Base-by-base conservation (phyloP, 2,113 vertebrate genomes). In the Felis chaus region DNA sequence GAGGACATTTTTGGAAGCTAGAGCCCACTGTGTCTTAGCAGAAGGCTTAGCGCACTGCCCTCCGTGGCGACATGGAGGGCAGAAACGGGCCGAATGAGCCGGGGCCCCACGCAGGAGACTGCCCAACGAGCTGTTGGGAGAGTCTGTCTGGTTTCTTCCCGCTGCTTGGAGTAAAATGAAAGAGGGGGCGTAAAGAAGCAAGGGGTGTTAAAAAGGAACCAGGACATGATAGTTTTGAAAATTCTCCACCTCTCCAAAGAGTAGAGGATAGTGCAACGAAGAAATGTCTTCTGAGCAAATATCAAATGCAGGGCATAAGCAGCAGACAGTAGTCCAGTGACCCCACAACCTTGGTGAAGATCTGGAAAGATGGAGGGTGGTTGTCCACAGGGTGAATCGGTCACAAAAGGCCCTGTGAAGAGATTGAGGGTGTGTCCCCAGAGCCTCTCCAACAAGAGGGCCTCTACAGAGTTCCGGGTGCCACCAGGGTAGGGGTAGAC, bases 51-150 rank as follows among this genome's bases (percentile, higher is more conserved):
- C 2, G 3, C 48, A 1, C 31, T 16, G 63, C 9, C 65, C 0
- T 4, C 31, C 33, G 7, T 3, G 45, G 39, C 13, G 5, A 3
- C 0, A 9, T 0, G 29, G 31, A 3, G 12, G 12, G 31, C 68
- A 1, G 61, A 61, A 3, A n/a, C 0, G 13, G 1, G 29, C 39
- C 87, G 15, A 13, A 27, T 0, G 89, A 39, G 29, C 63, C 1
- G 0, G 36, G 7, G 11, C 11, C 2, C 19, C 7, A 31, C 11
- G 8, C 3, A 29, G 36, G 50, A 19, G 4, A 29, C 15, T 15
- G n/a, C 39, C 53, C 66, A 23, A 41, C 6, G 25, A 18, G 5
- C 1, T 7, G 9, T 7, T 18, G 55, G 33, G 21, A 74, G 50
- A 0, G 1, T 45, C 61, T 1, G 5, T 7, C 39, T 63, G 36